Percentiles rank a stretch among this genome's conserved stretches.
Conservation (phyloP, 2,113 vertebrate genomes). For the Opisthocomus hoazin region DNA sequence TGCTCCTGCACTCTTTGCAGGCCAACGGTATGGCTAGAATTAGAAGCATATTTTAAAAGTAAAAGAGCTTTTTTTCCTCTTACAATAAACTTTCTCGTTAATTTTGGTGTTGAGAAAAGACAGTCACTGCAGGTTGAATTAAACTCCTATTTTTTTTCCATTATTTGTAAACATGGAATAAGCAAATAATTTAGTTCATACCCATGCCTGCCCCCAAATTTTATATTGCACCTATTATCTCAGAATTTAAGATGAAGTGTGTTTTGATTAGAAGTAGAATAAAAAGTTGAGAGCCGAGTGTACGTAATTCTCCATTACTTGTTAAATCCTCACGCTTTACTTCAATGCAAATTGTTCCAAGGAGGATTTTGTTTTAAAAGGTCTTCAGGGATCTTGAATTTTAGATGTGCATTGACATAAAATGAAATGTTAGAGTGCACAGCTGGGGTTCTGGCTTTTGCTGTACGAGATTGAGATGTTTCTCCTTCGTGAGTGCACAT, state of each 20-base stretch:
- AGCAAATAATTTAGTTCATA: not conserved
- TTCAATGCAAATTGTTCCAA: slow-evolving; percentile 60
- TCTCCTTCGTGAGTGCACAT: not conserved
- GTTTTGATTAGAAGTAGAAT: slow-evolving; percentile 51
- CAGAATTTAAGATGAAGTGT: slow-evolving; percentile 10
- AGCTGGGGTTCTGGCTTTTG: slow-evolving; percentile 39
- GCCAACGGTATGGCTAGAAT: not conserved
- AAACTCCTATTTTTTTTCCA: not conserved
- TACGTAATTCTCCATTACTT: slow-evolving; percentile 47
- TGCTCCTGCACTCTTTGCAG: not conserved
- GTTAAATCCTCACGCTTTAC: slow-evolving; percentile 45
- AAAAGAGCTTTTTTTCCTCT: not conserved
- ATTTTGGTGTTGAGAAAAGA: not conserved
- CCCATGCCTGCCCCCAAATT: not conserved
- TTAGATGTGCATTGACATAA: slow-evolving; percentile 55
- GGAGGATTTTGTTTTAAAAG: slow-evolving; percentile 65
- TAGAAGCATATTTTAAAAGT: not conserved
- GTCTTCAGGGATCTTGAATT: slow-evolving; percentile 60
- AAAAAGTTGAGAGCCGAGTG: slow-evolving; percentile 38
- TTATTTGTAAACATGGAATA: not conserved
- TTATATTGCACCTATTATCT: not conserved
- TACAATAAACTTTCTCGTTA: not conserved
- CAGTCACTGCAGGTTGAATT: not conserved
- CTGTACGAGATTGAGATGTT: not conserved
- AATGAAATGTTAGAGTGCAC: slow-evolving; percentile 35